phyloP scores from a whole-genome alignment of 2,888 invertebrate genomes.

The Thysanoteuthis rhombus region DNA sequence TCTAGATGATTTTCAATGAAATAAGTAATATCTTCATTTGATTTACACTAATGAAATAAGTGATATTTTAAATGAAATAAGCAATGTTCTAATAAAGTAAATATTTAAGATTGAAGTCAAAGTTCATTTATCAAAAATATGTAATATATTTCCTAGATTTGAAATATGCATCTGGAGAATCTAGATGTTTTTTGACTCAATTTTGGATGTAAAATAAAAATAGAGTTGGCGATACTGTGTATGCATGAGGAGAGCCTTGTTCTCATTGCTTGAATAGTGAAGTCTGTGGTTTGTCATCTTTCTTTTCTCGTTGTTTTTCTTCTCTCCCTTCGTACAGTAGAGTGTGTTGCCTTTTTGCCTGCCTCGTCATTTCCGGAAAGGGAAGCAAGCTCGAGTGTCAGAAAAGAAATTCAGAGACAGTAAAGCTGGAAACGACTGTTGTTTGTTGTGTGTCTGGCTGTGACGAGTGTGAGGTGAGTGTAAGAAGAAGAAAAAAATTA shows the following conservation, averaged over 20 bases:
- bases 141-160: too few species aligned
- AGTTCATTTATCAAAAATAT: too few species aligned
- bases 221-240: too few species aligned
- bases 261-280: background rate
- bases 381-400: background rate
- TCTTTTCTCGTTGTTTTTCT: background rate
- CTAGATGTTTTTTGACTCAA: too few species aligned
- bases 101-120: too few species aligned
- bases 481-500: background rate
- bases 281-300: background rate
- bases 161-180: too few species aligned
- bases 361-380: conserved; percentile 29
- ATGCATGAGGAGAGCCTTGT: background rate
- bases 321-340: background rate
- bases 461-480: background rate
- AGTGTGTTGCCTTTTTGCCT: background rate
- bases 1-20: too few species aligned
- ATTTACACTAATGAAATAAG: too few species aligned
- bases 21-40: too few species aligned
- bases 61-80: too few species aligned
- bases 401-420: background rate
- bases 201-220: too few species aligned
- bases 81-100: too few species aligned
- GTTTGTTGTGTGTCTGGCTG: background rate
- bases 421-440: background rate